These are phyloP conservation scores for Mesitornis unicolor DNA, from an alignment of 2,113 vertebrate species.

Conservation along the genomic window DNA sequence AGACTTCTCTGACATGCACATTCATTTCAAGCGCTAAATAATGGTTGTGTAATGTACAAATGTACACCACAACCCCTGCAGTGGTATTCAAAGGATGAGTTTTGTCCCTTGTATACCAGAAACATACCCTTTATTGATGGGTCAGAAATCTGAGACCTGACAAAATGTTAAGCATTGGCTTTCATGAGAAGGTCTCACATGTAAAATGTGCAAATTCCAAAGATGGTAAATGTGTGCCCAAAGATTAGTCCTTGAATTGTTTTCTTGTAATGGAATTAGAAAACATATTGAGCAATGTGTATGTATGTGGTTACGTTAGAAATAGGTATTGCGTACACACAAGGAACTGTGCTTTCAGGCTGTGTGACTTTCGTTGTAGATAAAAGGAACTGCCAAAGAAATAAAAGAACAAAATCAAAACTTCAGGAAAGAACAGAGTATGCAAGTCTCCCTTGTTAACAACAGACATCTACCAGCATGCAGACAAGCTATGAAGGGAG, in stretches of 20 bases:
- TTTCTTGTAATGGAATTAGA: neutral
- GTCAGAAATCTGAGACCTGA: neutral
- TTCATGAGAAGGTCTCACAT: neutral
- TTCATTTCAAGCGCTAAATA: conserved; percentile 11
- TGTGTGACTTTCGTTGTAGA: neutral
- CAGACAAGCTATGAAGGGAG: neutral
- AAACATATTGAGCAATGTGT: neutral
- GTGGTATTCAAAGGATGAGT: neutral
- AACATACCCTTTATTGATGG: neutral
- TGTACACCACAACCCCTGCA: neutral
- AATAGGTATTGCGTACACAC: neutral
- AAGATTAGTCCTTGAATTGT: neutral
- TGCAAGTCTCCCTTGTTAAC: neutral
- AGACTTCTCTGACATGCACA: neutral
- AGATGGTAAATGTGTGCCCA: neutral
- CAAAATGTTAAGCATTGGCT: neutral
- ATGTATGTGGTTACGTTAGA: neutral
- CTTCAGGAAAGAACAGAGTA: neutral
- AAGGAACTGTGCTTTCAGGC: neutral
- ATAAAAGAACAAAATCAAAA: conserved; percentile 37
- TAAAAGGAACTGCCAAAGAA: conserved; percentile 42
- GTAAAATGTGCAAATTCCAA: neutral
- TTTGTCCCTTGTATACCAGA: neutral
- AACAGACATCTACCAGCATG: neutral
- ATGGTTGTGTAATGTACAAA: neutral